Evolutionary conservation across 2,888 invertebrate genomes (phyloP).

Genomic region (Rapana venosa): DNA sequence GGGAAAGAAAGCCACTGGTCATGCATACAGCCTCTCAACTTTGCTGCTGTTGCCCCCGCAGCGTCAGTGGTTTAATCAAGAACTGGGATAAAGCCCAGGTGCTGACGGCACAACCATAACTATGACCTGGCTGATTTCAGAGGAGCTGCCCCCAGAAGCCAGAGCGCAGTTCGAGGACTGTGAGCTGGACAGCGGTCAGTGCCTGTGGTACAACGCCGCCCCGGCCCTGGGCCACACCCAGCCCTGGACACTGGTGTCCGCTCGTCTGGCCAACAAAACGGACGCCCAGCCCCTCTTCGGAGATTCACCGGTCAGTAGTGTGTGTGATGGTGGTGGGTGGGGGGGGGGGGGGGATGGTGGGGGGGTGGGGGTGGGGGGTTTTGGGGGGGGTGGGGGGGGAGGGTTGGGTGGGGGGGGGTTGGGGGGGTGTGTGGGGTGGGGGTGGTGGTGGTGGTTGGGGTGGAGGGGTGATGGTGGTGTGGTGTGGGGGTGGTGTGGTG

Average conservation of each 20-base stretch:
- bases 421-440: neutral
- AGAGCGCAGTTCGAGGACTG: slow-evolving; percentile 25
- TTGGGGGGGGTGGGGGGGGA: neutral
- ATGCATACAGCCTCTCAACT: too few species aligned
- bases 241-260: slow-evolving; percentile 1
- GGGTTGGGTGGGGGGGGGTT: neutral
- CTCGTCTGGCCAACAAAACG: neutral
- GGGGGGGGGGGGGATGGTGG: neutral
- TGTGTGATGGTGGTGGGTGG: neutral
- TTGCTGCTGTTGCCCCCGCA: too few species aligned
- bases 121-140: neutral
- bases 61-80: too few species aligned
- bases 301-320: neutral
- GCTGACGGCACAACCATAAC: too few species aligned
- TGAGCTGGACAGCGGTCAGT: slow-evolving; percentile 30
- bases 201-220: slow-evolving; percentile 40
- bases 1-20: too few species aligned
- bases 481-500: too few species aligned
- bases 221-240: neutral
- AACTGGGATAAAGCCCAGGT: too few species aligned
- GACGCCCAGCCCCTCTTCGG: neutral
- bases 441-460: neutral
- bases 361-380: neutral
- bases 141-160: slow-evolving; percentile 11
- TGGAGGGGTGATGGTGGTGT: too few species aligned